Evolutionary conservation across 2,888 invertebrate genomes (phyloP).

Genomic region (Brachynemurus nebulosus): DNA sequence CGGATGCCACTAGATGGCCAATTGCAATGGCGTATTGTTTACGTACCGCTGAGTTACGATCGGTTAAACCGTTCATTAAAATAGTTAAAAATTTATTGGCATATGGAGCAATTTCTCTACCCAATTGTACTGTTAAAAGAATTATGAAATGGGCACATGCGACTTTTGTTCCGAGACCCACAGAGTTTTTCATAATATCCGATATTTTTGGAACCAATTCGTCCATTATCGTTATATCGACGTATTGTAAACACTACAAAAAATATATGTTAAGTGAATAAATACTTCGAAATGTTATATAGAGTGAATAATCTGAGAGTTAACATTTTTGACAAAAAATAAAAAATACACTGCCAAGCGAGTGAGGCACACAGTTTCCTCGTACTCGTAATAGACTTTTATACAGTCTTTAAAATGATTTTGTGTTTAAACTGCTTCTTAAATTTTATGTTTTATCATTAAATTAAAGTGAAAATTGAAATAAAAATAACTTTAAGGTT

Average conservation of each 20-base stretch:
- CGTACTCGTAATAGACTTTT: too few species aligned
- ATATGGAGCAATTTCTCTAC: slow-evolving; percentile 41
- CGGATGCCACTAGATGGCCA: slow-evolving; percentile 68
- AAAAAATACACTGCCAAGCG: too few species aligned
- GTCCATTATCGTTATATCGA: slow-evolving; percentile 62
- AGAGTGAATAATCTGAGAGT: too few species aligned
- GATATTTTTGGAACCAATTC: slow-evolving; percentile 66
- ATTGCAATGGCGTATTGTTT: slow-evolving; percentile 74
- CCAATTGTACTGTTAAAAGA: slow-evolving; percentile 40
- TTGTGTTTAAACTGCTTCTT: too few species aligned
- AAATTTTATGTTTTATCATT: too few species aligned
- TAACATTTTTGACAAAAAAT: too few species aligned
- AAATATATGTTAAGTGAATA: slow-evolving; percentile 4
- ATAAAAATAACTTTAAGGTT: too few species aligned
- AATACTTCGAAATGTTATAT: too few species aligned
- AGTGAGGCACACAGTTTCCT: too few species aligned
- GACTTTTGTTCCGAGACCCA: slow-evolving; percentile 73
- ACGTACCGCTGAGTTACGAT: slow-evolving; percentile 69
- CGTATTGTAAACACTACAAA: slow-evolving; percentile 48
- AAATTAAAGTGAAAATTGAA: too few species aligned
- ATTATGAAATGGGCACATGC: slow-evolving; percentile 69
- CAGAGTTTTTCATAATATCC: slow-evolving; percentile 67
- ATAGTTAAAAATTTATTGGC: slow-evolving; percentile 47
- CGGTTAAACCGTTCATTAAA: slow-evolving; percentile 63
- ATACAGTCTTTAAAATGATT: too few species aligned